Conservation (phyloP, 2,113 vertebrate genomes). For the Rhea americana region DNA sequence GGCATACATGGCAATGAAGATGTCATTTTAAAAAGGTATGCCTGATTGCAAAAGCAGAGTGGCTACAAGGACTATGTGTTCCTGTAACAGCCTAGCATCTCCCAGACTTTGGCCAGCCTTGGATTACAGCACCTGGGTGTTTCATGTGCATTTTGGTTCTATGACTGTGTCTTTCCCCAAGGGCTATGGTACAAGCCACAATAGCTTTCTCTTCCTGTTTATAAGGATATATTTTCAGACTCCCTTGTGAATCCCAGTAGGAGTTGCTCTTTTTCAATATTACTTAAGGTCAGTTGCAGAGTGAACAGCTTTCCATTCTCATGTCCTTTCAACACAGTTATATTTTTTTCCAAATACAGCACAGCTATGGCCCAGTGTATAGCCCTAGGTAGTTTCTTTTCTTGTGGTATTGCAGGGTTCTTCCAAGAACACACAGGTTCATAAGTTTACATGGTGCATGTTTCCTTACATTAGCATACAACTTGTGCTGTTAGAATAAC, state of each 20-base stretch:
- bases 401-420: rapidly evolving
- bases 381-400: background rate
- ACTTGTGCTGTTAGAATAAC: background rate
- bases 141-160: background rate
- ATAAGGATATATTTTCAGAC: background rate
- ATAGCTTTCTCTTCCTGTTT: background rate
- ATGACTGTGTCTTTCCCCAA: background rate
- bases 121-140: background rate
- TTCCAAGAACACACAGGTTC: background rate
- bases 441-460: background rate
- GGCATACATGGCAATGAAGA: background rate
- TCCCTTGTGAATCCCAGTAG: background rate
- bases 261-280: background rate
- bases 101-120: background rate
- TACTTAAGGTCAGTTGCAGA: background rate
- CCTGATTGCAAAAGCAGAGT: background rate
- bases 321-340: background rate
- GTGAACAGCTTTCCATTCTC: background rate
- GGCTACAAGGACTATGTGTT: background rate
- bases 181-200: background rate
- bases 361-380: background rate
- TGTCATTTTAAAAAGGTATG: background rate
- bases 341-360: background rate
- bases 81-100: background rate
- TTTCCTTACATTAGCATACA: background rate